phyloP scores from a whole-genome alignment of 2,888 invertebrate species.

The Andrena hattorfiana region DNA sequence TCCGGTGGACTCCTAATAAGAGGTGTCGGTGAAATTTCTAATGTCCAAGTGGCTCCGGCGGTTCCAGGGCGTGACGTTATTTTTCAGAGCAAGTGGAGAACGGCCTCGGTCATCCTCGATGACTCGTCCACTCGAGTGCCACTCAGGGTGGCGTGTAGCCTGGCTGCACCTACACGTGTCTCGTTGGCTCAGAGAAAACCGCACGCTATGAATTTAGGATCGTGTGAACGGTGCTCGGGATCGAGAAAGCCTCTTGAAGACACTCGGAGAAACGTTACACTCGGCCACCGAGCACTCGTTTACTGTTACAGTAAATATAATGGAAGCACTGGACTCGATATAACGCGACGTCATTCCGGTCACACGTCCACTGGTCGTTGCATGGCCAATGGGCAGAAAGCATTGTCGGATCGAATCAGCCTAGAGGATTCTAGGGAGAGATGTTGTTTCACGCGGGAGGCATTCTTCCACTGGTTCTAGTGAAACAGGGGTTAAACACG shows the following conservation, averaged over 20 bases:
- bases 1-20: slow-evolving; percentile 17
- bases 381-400: slow-evolving; percentile 62
- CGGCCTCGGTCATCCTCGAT: not conserved
- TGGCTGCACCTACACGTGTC: slow-evolving; percentile 8
- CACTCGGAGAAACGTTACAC: slow-evolving; percentile 28
- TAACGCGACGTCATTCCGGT: slow-evolving; percentile 60
- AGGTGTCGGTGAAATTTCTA: not conserved
- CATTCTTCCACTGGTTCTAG: slow-evolving; percentile 17
- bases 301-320: slow-evolving; percentile 30
- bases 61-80: not conserved
- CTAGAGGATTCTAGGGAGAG: slow-evolving; percentile 36
- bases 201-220: slow-evolving; percentile 4
- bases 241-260: not conserved
- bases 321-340: slow-evolving; percentile 30
- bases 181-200: not conserved
- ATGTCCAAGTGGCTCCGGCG: not conserved
- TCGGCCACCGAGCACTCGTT: slow-evolving; percentile 24
- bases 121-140: slow-evolving; percentile 1
- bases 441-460: slow-evolving; percentile 44
- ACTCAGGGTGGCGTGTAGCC: not conserved
- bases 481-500: not conserved
- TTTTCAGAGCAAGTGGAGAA: not conserved
- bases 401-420: slow-evolving; percentile 67
- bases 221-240: not conserved
- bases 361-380: slow-evolving; percentile 51